Conservation (phyloP, 2,888 invertebrate species). For the Hydrotaea diabolus region DNA sequence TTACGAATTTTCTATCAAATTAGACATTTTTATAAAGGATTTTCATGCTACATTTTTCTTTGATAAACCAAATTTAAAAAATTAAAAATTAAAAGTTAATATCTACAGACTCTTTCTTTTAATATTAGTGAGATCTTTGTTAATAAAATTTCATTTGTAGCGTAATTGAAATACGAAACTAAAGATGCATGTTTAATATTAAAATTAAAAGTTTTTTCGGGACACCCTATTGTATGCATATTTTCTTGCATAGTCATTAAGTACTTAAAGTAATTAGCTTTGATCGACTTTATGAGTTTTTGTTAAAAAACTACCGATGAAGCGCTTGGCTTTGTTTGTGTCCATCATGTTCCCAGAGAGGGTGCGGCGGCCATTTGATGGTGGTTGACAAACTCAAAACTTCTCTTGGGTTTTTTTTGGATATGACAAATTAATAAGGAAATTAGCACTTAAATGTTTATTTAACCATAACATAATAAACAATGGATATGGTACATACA, state of each 20-base stretch:
- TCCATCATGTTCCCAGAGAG: background rate
- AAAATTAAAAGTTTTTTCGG: too few species aligned
- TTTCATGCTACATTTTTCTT: too few species aligned
- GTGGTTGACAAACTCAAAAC: conserved; percentile 12
- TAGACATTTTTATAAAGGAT: too few species aligned
- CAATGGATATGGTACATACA: conserved; percentile 46
- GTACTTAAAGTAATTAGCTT: conserved; percentile 22
- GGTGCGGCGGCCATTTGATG: background rate
- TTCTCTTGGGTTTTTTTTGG: background rate
- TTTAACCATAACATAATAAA: conserved; percentile 60
- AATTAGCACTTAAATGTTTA: conserved; percentile 68
- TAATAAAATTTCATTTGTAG: too few species aligned
- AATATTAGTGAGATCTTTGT: too few species aligned
- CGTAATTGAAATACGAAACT: too few species aligned
- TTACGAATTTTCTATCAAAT: too few species aligned
- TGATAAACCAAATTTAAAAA: too few species aligned
- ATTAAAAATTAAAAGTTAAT: too few species aligned
- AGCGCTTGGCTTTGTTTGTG: background rate
- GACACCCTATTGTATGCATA: too few species aligned
- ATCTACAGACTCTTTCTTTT: too few species aligned
- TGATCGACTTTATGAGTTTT: background rate
- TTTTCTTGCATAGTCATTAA: background rate
- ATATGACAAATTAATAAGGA: conserved; percentile 67
- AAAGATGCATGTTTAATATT: too few species aligned
- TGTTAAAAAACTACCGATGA: conserved; percentile 4